Conservation (phyloP, 2,888 invertebrate species). For the Yponomeuta evonymella region DNA sequence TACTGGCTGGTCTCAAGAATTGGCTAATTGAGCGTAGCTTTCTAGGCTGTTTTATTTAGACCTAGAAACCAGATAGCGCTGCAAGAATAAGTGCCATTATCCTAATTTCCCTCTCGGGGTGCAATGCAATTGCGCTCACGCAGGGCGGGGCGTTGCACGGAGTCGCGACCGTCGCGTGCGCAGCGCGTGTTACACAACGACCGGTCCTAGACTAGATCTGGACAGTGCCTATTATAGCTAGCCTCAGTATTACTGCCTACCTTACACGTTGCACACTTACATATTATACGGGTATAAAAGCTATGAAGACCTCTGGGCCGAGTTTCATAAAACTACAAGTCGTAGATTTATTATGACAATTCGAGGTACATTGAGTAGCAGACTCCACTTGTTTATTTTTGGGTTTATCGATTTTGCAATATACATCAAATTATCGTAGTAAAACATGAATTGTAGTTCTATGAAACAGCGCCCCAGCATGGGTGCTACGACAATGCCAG, state of each 20-base stretch:
- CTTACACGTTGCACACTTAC: not conserved
- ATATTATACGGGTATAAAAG: too few species aligned
- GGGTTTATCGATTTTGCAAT: too few species aligned
- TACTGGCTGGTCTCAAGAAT: too few species aligned
- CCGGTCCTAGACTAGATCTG: conserved; percentile 22
- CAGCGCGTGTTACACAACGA: conserved; percentile 26
- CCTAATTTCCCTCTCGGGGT: conserved; percentile 6
- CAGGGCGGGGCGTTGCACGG: conserved; percentile 16
- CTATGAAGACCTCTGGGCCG: not conserved
- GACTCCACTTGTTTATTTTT: too few species aligned
- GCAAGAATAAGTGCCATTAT: conserved; percentile 13
- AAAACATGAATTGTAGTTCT: too few species aligned
- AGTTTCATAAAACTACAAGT: too few species aligned
- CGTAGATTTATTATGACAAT: too few species aligned
- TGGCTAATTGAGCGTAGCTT: too few species aligned
- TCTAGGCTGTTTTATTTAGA: not conserved
- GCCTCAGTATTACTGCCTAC: not conserved
- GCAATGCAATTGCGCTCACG: not conserved
- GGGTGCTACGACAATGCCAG: too few species aligned
- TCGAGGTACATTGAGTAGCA: too few species aligned
- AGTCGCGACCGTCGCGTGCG: conserved; percentile 21
- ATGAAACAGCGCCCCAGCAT: too few species aligned
- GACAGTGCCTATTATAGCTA: not conserved
- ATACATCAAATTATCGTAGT: too few species aligned
- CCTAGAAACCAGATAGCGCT: not conserved